These are phyloP conservation scores for Salminus brasiliensis DNA, from an alignment of 2,113 vertebrate species.

Conservation along the genomic window DNA sequence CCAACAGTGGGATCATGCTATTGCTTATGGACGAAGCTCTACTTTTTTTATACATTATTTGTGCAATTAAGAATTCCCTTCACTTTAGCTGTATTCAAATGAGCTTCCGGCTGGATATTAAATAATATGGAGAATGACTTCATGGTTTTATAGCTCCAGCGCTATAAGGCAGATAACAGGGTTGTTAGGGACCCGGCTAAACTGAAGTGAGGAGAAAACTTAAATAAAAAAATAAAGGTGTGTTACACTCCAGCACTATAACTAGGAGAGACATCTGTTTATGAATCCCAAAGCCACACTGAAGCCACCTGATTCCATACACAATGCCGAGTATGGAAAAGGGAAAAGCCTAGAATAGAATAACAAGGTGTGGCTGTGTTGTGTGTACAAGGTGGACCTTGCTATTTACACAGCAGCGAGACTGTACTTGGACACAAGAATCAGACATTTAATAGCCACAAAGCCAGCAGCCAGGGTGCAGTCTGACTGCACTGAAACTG, in stretches of 20 bases:
- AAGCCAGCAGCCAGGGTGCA: background rate
- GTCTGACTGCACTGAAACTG: background rate
- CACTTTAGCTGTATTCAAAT: too few species aligned
- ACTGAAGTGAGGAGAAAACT: background rate
- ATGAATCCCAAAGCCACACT: background rate
- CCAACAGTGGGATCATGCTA: too few species aligned
- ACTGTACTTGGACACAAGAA: slow-evolving; percentile 4
- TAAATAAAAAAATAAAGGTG: background rate
- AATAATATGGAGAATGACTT: background rate
- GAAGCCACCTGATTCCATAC: background rate
- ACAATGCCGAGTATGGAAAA: background rate
- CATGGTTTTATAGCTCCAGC: background rate
- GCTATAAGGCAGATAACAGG: background rate
- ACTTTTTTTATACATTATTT: too few species aligned
- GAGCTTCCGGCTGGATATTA: too few species aligned
- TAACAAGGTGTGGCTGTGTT: slow-evolving; percentile 68
- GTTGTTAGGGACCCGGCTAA: background rate
- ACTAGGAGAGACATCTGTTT: background rate
- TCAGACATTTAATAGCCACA: slow-evolving; percentile 5
- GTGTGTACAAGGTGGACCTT: slow-evolving; percentile 67
- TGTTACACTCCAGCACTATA: background rate
- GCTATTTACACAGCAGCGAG: slow-evolving; percentile 66
- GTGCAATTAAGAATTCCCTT: too few species aligned
- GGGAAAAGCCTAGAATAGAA: background rate
- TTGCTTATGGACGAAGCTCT: too few species aligned